phyloP scores from a whole-genome alignment of 2,797 vertebrate genomes.

The Staurois parvus region DNA sequence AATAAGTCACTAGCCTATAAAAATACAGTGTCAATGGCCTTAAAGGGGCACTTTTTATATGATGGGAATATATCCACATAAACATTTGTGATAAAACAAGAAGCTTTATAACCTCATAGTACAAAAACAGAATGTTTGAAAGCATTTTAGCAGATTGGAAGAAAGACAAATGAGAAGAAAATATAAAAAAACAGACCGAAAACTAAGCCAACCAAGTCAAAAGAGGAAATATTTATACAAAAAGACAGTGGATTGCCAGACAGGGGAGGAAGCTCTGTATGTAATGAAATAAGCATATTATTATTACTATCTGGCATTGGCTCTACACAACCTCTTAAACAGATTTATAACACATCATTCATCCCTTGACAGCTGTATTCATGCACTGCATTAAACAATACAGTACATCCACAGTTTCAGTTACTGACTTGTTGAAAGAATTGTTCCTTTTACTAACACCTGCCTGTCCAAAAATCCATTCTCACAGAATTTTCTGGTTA shows the following conservation, averaged over 20 bases:
- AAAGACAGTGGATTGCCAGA: constrained; percentile 10
- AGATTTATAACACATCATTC: constrained; percentile 45
- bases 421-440: background rate
- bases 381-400: background rate
- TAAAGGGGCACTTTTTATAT: background rate
- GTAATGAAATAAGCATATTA: constrained; percentile 44
- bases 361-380: constrained; percentile 22
- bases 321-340: constrained; percentile 29
- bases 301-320: constrained; percentile 20
- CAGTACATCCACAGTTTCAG: background rate
- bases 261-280: constrained; percentile 12
- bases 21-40: background rate
- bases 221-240: constrained; percentile 13
- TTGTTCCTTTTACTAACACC: constrained; percentile 7
- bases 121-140: constrained; percentile 20
- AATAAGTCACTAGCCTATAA: background rate
- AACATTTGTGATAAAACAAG: background rate
- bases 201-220: background rate
- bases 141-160: constrained; percentile 1
- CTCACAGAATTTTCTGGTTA: constrained; percentile 17
- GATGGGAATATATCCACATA: background rate
- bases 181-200: constrained; percentile 38
- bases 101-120: constrained; percentile 5
- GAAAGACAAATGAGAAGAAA: background rate
- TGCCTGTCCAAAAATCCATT: background rate